phyloP scores from a whole-genome alignment of 2,797 vertebrate genomes.

The Myoxocephalus aenaeus region DNA sequence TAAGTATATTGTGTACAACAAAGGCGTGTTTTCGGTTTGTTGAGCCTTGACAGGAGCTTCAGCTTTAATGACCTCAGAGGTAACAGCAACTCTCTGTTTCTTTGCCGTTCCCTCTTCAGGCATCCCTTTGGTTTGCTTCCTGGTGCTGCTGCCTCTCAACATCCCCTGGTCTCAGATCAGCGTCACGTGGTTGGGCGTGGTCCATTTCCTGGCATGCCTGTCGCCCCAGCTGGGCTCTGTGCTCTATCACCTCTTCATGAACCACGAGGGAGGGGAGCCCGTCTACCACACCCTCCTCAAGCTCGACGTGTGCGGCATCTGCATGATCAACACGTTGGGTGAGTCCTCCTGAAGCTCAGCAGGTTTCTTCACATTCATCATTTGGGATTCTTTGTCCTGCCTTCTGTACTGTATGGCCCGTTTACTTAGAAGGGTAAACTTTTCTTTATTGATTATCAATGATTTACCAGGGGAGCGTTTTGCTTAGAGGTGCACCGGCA shows the following conservation, averaged over 20 bases:
- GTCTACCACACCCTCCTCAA: constrained; percentile 93
- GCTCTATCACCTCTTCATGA: constrained; percentile 96
- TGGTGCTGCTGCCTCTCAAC: constrained; percentile 92
- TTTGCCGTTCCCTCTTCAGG: constrained; percentile 60
- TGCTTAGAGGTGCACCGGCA: constrained; percentile 42
- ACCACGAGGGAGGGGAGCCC: constrained; percentile 91
- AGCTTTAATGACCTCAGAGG: neutral
- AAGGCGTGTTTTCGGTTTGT: neutral
- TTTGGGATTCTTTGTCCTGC: neutral
- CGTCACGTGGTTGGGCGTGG: constrained; percentile 91
- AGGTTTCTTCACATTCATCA: constrained; percentile 4
- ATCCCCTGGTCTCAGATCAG: constrained; percentile 93
- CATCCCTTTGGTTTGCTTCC: constrained; percentile 90
- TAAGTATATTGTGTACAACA: neutral
- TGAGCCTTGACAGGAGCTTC: neutral
- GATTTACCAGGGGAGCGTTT: constrained; percentile 46
- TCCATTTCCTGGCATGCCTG: constrained; percentile 93
- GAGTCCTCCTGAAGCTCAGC: constrained; percentile 43
- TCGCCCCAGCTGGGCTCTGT: constrained; percentile 92
- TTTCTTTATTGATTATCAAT: constrained; percentile 47
- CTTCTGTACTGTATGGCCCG: constrained; percentile 31
- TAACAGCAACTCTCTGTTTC: neutral
- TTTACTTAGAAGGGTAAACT: constrained; percentile 34
- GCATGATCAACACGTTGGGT: constrained; percentile 95
- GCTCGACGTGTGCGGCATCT: constrained; percentile 94